A percentile compares a stretch with the other conserved stretches of the same genome.
These are phyloP conservation scores for Percopsis transmontana DNA, from an alignment of 2,113 vertebrate genomes.

Conservation along the genomic window DNA sequence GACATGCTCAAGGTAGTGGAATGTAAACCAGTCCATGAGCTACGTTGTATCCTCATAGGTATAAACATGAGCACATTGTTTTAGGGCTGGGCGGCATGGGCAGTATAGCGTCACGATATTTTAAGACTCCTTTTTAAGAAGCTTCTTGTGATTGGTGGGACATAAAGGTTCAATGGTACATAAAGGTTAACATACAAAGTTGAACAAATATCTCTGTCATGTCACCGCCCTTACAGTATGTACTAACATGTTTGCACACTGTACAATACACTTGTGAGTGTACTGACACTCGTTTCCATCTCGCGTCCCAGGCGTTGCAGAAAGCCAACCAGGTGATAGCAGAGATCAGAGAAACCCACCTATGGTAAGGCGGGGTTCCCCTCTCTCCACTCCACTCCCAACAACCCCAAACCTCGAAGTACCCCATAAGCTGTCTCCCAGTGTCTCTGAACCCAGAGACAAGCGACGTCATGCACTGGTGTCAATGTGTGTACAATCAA, in stretches of 20 bases:
- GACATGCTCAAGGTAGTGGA: slow-evolving; percentile 93
- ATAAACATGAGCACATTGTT: too few relatives aligned
- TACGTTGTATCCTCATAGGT: neutral
- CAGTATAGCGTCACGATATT: too few relatives aligned
- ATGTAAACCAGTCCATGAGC: neutral
- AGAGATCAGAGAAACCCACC: slow-evolving; percentile 96
- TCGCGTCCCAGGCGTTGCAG: slow-evolving; percentile 87
- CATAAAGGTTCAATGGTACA: too few relatives aligned
- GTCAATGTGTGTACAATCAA: slow-evolving; percentile 76
- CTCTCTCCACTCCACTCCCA: slow-evolving; percentile 23
- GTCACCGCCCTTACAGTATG: too few relatives aligned
- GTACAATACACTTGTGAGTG: neutral
- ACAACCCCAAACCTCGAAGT: slow-evolving; percentile 4
- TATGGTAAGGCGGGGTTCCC: slow-evolving; percentile 85
- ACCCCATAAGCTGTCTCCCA: slow-evolving; percentile 8
- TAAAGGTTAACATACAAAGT: too few relatives aligned
- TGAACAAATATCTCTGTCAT: neutral
- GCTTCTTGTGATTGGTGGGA: too few relatives aligned
- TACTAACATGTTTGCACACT: too few relatives aligned
- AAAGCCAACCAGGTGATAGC: slow-evolving; percentile 98
- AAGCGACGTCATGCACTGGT: slow-evolving; percentile 77
- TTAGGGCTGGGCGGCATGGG: too few relatives aligned
- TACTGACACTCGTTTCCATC: neutral
- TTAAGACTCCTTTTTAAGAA: too few relatives aligned
- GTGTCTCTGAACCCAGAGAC: slow-evolving; percentile 61